Evolutionary conservation across 2,113 vertebrate genomes (phyloP).

Genomic region (Gallinago jamesoni): DNA sequence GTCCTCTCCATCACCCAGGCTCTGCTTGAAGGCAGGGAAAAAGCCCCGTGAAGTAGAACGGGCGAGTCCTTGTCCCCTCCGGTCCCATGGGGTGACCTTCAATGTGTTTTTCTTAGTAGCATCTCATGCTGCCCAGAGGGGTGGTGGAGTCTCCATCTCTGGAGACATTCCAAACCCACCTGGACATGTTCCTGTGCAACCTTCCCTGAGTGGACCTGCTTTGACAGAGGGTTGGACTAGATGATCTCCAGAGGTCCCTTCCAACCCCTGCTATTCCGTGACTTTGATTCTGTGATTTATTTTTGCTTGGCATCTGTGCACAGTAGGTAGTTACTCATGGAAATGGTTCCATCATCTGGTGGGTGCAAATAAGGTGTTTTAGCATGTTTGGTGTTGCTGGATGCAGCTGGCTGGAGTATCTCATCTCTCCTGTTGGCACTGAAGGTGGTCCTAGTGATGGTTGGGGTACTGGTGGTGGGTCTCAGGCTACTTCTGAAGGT

Average conservation of each 20-base stretch:
- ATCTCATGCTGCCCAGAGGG: not conserved
- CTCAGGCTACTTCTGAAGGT: not conserved
- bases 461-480: not conserved
- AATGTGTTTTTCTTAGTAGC: not conserved
- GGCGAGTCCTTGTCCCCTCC: not conserved
- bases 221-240: too few species aligned
- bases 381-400: not conserved
- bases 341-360: fast-evolving
- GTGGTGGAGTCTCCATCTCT: too few species aligned
- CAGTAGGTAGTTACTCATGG: too few species aligned
- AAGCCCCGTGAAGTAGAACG: constrained; percentile 61
- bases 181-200: too few species aligned
- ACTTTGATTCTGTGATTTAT: too few species aligned
- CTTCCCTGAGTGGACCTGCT: too few species aligned
- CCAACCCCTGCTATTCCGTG: too few species aligned
- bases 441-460: not conserved
- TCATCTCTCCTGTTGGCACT: not conserved
- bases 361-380: not conserved
- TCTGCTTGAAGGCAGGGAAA: constrained; percentile 66
- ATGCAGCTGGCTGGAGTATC: not conserved
- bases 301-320: not conserved
- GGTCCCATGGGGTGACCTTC: not conserved
- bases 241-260: too few species aligned
- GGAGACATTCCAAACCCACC: too few species aligned
- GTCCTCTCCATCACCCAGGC: constrained; percentile 5